Percentiles rank a stretch among this genome's conserved stretches.
phyloP scores from a whole-genome alignment of 2,888 invertebrate species.

The Heliconius erato region DNA sequence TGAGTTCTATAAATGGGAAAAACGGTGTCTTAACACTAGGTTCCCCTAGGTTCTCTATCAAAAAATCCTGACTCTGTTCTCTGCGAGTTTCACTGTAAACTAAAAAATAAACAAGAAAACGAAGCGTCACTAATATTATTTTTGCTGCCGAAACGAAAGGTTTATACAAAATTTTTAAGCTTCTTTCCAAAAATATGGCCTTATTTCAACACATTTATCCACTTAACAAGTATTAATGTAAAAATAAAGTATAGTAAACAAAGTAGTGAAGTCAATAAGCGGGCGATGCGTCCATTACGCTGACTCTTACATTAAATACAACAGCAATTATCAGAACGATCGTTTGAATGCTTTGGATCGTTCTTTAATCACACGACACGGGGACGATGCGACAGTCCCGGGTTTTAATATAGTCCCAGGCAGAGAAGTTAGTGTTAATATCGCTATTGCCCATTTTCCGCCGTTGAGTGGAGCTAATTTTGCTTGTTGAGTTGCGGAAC shows the following conservation, averaged over 20 bases:
- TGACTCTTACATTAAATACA: constrained; percentile 45
- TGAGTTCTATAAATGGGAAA: no score
- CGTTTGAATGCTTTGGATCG: constrained; percentile 41
- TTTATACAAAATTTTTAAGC: neutral
- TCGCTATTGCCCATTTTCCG: no score
- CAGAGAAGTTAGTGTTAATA: no score
- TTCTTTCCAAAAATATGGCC: neutral
- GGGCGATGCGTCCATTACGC: constrained; percentile 44
- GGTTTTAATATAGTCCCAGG: no score
- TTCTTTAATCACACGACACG: constrained; percentile 26
- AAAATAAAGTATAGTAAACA: constrained; percentile 21
- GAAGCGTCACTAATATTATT: neutral
- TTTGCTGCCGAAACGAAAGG: neutral
- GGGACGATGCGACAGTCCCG: neutral
- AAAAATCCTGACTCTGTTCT: no score
- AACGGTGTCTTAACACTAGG: no score
- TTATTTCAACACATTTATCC: neutral
- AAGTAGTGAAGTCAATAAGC: constrained; percentile 45
- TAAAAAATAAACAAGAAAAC: neutral
- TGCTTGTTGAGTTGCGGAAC: no score
- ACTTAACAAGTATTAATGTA: neutral
- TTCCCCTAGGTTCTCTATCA: no score
- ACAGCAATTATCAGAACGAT: constrained; percentile 51
- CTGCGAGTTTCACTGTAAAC: no score
- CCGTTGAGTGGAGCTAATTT: no score